Base-by-base conservation (phyloP, 1,140 invertebrate species). In the Philotrypesis tridentata region DNA sequence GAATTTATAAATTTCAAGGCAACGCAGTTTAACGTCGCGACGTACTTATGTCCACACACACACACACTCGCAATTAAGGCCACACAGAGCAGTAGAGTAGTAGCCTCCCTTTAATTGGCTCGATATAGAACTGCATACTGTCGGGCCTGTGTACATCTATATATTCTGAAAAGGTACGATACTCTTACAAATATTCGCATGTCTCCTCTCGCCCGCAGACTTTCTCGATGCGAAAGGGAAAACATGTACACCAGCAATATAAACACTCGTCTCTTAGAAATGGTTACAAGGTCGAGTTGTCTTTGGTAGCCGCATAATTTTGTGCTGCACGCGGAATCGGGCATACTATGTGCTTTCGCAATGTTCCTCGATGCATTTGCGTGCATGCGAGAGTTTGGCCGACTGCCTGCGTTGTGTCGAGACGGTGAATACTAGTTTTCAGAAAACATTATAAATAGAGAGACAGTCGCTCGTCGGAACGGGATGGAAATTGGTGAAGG, bases 1-100 rank as follows among this genome's bases (percentile, higher is more conserved):
- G 9, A 65, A 65, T 65, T 65, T 65, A 65, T 65, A 65, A 14
- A 27, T 65, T 65, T 65, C 61, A 65, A 65, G 61, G 61, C 27
- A 65, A 65, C 25, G n/a, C 27, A 25, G 61, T 55, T 55, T 12
- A 65, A 65, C 27, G 25, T 29, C 61, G 61, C 27, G 61, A 65
- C 61, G 27, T n/a, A 29, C 61, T 65, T n/a, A n/a, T 17, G n/a
- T 17, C 21, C 21, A 55, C 21, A 55, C 17, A 55, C 12, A 48
- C 14, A 48, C 43, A 48, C 61, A 29, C n/a, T 14, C 61, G 14
- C 25, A 65, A 65, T 65, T 65, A 65, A 65, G 61, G 61, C 14
- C 61, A 65, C 12, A 12, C 27, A 27, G 7, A 3, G n/a, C 23
- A 25, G n/a, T 65, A 65, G 33, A 37, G 48, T 43, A 43, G 33